Evolutionary conservation across 2,888 invertebrate species (phyloP), one percentile per base, ranked within the genome.

Genomic region (Chironomus tentans): DNA sequence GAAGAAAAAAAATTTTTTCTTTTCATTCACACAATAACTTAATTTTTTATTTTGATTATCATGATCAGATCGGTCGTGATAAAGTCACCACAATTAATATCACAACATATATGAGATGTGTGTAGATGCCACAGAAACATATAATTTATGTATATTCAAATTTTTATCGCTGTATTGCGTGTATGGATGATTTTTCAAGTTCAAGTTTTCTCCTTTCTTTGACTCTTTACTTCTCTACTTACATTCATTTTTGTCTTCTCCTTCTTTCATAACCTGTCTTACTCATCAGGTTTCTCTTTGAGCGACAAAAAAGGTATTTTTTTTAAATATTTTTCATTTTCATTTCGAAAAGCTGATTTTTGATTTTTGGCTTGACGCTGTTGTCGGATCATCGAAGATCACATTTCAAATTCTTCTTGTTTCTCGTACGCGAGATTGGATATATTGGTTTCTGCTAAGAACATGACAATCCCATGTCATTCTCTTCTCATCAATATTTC

Each of bases 171-270:
- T 46, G 70, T 48, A 56, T 71, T 71, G 71, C 71, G 56, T 71
- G 71, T 28, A 15, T 18, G 56, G 56, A 56, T 18, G 56, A 56
- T 24, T 22, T 48, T 73, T 62, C 73, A 73, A 73, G 73, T 62
- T 73, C 62, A 73, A 56, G 62, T 68, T 68, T 68, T 46, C 68
- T 68, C 68, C 65, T 65, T 65, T 65, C 10, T 22, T 65, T 22
- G 24, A 21, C 24, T 65, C 56, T 56, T 56, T 15, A 15, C 50
- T 65, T 21, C 21, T 28, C 5, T 28, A 38, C 38, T 38, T 38
- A 38, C 65, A 24, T 65, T 24, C 38, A 38, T 38, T 38, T 38
- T 38, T 38, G 1, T 38, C 12, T 13, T 21, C 65, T 13, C 10
- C 65, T 22, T 24, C 18, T 65, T 21, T 21, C 21, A 68, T 68